Percentiles rank a stretch among this genome's conserved stretches.
phyloP scores from a whole-genome alignment of 2,888 invertebrate genomes.

The Exocentrus adspersus region DNA sequence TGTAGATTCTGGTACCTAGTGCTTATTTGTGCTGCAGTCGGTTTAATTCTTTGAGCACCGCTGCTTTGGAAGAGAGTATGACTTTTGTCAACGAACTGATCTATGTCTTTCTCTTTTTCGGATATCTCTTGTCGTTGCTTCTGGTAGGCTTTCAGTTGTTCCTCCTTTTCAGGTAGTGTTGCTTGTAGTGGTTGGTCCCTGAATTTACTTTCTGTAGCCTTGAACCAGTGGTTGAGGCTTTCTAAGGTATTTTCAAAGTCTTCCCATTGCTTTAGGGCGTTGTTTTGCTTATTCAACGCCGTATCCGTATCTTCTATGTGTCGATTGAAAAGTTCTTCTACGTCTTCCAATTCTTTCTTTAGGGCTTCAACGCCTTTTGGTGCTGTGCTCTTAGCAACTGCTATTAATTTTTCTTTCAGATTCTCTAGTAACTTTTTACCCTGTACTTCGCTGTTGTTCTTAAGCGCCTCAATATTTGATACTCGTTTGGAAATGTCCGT shows the following conservation, averaged over 20 bases:
- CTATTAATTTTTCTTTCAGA: conserved; percentile 73
- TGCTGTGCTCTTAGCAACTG: conserved; percentile 82
- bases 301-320: conserved; percentile 73
- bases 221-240: conserved; percentile 86
- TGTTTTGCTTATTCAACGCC: conserved; percentile 70
- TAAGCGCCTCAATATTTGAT: conserved; percentile 71
- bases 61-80: conserved; percentile 86
- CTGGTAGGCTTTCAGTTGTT: conserved; percentile 76
- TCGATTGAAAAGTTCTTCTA: conserved; percentile 74
- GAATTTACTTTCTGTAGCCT: conserved; percentile 83
- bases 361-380: conserved; percentile 79
- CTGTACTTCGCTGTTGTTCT: conserved; percentile 71
- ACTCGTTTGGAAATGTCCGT: conserved; percentile 80
- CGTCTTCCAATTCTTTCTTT: conserved; percentile 76
- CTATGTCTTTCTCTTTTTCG: conserved; percentile 85
- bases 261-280: conserved; percentile 83
- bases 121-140: conserved; percentile 80
- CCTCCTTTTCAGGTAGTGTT: conserved; percentile 82
- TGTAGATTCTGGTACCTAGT: conserved; percentile 77
- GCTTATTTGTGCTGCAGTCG: conserved; percentile 88
- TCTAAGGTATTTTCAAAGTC: conserved; percentile 87
- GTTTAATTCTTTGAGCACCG: conserved; percentile 86
- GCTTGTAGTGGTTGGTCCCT: conserved; percentile 87
- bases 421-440: conserved; percentile 74
- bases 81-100: conserved; percentile 89